Conservation (phyloP, 2,888 invertebrate species). For the Phengaris arion region DNA sequence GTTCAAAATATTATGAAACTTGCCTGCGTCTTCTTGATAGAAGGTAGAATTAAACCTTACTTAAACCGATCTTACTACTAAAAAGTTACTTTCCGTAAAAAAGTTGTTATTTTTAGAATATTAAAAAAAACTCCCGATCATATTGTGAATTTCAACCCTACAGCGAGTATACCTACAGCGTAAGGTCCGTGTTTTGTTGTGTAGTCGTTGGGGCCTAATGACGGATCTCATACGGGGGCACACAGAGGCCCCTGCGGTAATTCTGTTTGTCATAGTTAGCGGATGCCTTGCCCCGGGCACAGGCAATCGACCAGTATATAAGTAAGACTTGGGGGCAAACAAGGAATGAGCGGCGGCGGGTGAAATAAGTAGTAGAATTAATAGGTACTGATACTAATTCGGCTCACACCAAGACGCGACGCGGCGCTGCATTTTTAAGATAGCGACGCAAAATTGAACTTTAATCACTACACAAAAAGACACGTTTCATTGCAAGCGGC, state of each 20-base stretch:
- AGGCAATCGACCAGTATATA: constrained; percentile 41
- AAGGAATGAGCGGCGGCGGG: neutral
- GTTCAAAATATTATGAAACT: neutral
- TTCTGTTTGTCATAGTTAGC: constrained; percentile 63
- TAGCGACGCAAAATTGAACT: too few relatives aligned
- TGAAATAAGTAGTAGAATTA: neutral
- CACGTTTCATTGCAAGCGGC: too few relatives aligned
- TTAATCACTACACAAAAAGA: too few relatives aligned
- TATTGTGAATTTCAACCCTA: neutral
- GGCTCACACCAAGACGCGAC: too few relatives aligned
- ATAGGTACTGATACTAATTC: too few relatives aligned
- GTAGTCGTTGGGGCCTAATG: neutral
- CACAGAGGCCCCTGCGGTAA: constrained; percentile 13
- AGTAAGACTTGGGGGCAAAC: constrained; percentile 38
- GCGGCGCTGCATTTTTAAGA: too few relatives aligned
- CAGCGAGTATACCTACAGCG: neutral
- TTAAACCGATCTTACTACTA: neutral
- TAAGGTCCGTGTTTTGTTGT: neutral
- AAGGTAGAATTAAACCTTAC: neutral
- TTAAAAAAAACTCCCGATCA: neutral
- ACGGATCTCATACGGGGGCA: constrained; percentile 22
- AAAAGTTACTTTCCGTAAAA: neutral
- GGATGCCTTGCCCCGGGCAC: constrained; percentile 50
- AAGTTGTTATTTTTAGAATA: neutral
- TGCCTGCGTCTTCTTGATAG: neutral